A percentile compares a stretch with the other conserved stretches of the same genome.
phyloP scores from a whole-genome alignment of 92 coral and sea anemone species.

The Pocillopora grandis region DNA sequence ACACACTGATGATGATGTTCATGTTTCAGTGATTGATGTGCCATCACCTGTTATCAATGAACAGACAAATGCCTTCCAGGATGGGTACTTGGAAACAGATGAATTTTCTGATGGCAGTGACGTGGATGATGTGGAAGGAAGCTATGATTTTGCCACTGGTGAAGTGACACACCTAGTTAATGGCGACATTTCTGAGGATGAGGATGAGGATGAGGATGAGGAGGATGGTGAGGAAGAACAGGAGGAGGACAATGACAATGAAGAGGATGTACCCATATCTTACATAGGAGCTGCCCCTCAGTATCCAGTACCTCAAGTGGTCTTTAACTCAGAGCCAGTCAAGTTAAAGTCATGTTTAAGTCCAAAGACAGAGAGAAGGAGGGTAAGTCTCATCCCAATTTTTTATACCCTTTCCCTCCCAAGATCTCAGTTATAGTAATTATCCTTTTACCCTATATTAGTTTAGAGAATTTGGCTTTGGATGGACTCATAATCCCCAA shows the following conservation, averaged over 20 bases:
- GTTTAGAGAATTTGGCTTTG: no score
- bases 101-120: constrained; percentile 68
- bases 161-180: constrained; percentile 45
- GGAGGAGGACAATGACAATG: constrained; percentile 52
- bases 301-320: constrained; percentile 61
- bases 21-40: constrained; percentile 81
- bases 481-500: no score
- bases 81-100: constrained; percentile 37
- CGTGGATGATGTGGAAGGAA: constrained; percentile 62
- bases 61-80: constrained; percentile 2
- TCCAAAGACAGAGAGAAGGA: constrained; percentile 53
- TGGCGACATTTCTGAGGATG: constrained; percentile 27
- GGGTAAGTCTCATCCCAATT: constrained; percentile 23
- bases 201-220: constrained; percentile 12
- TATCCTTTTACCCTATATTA: no score
- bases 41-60: constrained; percentile 48
- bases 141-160: constrained; percentile 74
- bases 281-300: constrained; percentile 55
- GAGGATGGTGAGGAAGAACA: constrained; percentile 31
- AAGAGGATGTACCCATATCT: constrained; percentile 60
- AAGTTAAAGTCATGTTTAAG: constrained; percentile 67
- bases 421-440: not conserved
- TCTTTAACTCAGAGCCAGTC: constrained; percentile 70
- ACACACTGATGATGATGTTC: constrained; percentile 45
- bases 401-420: not conserved